Evolutionary conservation across 2,797 vertebrate genomes (phyloP), one percentile per base, ranked within the genome.

Genomic region (Craterocephalus amniculus): DNA sequence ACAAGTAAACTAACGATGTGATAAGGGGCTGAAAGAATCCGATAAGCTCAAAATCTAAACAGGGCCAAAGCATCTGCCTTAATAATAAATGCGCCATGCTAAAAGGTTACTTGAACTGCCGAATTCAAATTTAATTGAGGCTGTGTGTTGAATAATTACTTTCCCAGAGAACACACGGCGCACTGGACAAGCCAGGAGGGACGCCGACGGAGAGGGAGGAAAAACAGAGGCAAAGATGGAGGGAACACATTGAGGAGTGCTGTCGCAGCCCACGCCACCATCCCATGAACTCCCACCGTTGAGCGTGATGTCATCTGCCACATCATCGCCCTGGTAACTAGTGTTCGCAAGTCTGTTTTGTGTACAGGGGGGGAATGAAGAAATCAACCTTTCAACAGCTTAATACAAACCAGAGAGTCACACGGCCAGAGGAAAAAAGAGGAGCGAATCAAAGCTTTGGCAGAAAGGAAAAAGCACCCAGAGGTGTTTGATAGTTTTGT

Each of bases 71-170:
- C 88, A 90, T 87, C 84, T 72, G 80, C 88, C 84, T 92, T 87
- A 93, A 93, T 93, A 92, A 92, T 91, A 89, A 88, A 92, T 93
- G 88, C 75, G 79, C 83, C 79, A 83, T 81, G 84, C 84, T 93
- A 91, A 94, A 93, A 93, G 90, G 91, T 93, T 93, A 93, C 89
- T 92, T 90, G 87, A 93, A 92, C 90, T 86, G 86, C 84, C 74
- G 78, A 87, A 93, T 92, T 93, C 80, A 93, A 90, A 93, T 91
- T 91, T 93, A 93, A 93, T 92, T 92, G 91, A 93, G 89, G 88
- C 87, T 83, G 79, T 67, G 87, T 85, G 83, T 83, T 92, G 88
- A 93, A 94, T 93, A 93, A 93, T 93, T 91, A 91, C 88, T 89
- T 89, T 91, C 85, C 89, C 86, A 87, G 81, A 84, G 81, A 92